These are phyloP conservation scores for Metopolophium dirhodum DNA, from an alignment of 1,140 invertebrate species.

Conservation along the genomic window DNA sequence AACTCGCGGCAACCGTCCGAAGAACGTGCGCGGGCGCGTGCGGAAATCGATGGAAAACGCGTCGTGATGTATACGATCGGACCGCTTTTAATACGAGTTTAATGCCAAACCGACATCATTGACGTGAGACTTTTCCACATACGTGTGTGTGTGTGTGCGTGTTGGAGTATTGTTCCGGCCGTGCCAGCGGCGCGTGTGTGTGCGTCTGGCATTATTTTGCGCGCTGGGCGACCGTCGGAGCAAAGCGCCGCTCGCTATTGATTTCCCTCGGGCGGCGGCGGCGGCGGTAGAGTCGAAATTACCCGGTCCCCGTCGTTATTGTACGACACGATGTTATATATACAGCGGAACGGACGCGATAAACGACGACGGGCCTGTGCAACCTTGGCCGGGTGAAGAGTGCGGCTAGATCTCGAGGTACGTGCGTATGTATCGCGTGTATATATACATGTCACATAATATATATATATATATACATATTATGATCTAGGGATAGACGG, in stretches of 20 bases:
- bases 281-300: neutral
- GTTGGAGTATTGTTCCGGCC: neutral
- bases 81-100: neutral
- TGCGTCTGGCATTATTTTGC: neutral
- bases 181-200: too few species aligned
- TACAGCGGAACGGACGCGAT: neutral
- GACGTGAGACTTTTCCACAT: neutral
- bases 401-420: neutral
- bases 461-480: neutral
- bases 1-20: too few species aligned
- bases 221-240: neutral
- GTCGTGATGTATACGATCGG: neutral
- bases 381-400: neutral
- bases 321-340: constrained; percentile 31
- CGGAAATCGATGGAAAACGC: neutral
- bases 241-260: constrained; percentile 34
- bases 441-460: too few species aligned
- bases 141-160: neutral
- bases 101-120: neutral
- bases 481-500: neutral
- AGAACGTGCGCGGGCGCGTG: neutral
- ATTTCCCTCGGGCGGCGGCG: constrained; percentile 27
- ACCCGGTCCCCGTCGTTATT: neutral
- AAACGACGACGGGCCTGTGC: neutral
- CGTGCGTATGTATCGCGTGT: neutral